Conservation (phyloP, 2,888 invertebrate genomes). For the Caenorhabditis virilis region DNA sequence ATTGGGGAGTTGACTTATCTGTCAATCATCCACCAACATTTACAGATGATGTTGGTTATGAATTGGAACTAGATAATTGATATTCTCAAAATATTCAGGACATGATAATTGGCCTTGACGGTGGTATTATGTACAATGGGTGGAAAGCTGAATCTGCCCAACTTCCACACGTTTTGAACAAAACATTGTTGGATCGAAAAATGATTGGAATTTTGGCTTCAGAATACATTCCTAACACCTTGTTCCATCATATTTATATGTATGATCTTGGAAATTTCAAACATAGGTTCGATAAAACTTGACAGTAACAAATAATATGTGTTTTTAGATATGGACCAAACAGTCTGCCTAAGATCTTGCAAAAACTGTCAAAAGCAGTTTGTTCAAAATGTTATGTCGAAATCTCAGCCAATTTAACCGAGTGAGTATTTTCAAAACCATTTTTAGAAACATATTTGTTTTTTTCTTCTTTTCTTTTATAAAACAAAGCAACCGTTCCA, state of each 20-base stretch:
- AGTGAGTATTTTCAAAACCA: conserved; percentile 35
- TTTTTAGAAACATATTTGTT: neutral
- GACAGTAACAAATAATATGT: neutral
- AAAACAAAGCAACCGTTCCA: too few relatives aligned
- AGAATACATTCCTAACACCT: conserved; percentile 65
- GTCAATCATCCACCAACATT: conserved; percentile 64
- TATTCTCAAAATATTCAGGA: conserved; percentile 42
- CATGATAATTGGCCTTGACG: conserved; percentile 64
- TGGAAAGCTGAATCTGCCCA: conserved; percentile 40
- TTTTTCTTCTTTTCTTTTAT: neutral
- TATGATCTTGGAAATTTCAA: conserved; percentile 54
- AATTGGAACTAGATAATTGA: neutral
- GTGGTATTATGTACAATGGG: conserved; percentile 61
- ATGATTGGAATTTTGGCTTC: conserved; percentile 65
- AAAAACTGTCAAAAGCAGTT: conserved; percentile 56
- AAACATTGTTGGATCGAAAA: conserved; percentile 40
- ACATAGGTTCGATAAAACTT: conserved; percentile 20
- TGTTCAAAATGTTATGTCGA: conserved; percentile 64
- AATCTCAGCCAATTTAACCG: conserved; percentile 56
- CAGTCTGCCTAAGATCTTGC: conserved; percentile 54
- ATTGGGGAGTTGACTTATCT: conserved; percentile 61
- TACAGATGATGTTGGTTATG: conserved; percentile 37
- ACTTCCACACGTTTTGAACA: conserved; percentile 32
- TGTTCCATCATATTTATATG: conserved; percentile 63
- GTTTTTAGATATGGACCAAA: conserved; percentile 33